Conservation (phyloP, 1,140 invertebrate species). For the Rhynchophorus ferrugineus region DNA sequence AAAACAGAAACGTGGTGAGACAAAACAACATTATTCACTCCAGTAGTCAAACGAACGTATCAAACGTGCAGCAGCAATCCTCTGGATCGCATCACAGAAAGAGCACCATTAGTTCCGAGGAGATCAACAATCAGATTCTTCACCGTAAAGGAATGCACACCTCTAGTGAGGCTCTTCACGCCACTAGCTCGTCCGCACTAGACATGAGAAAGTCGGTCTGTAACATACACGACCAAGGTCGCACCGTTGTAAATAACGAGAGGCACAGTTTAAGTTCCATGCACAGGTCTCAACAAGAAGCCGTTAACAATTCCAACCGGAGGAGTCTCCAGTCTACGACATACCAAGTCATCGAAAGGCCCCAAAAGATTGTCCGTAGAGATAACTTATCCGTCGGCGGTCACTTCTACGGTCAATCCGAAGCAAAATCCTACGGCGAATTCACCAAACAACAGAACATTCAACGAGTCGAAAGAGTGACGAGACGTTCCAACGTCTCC, state of each 20-base stretch:
- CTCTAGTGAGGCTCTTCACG: constrained; percentile 45
- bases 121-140: constrained; percentile 66
- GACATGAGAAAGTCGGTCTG: constrained; percentile 71
- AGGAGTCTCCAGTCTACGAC: constrained; percentile 39
- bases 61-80: constrained; percentile 15
- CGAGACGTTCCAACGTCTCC: constrained; percentile 57
- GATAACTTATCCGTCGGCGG: constrained; percentile 62
- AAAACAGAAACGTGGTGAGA: constrained; percentile 16
- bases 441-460: constrained; percentile 49
- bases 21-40: constrained; percentile 25
- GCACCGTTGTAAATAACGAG: constrained; percentile 55
- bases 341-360: constrained; percentile 43
- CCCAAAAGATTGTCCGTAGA: constrained; percentile 48
- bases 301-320: constrained; percentile 26
- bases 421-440: constrained; percentile 58
- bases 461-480: constrained; percentile 46
- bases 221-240: constrained; percentile 63
- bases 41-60: constrained; percentile 16
- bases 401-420: constrained; percentile 61
- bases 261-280: constrained; percentile 68
- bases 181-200: constrained; percentile 60
- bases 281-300: constrained; percentile 53
- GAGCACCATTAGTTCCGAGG: constrained; percentile 62
- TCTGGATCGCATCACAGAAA: constrained; percentile 51
- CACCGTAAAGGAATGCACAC: constrained; percentile 59